Conservation (phyloP, 2,113 vertebrate species). For the Myrmecobius fasciatus region DNA sequence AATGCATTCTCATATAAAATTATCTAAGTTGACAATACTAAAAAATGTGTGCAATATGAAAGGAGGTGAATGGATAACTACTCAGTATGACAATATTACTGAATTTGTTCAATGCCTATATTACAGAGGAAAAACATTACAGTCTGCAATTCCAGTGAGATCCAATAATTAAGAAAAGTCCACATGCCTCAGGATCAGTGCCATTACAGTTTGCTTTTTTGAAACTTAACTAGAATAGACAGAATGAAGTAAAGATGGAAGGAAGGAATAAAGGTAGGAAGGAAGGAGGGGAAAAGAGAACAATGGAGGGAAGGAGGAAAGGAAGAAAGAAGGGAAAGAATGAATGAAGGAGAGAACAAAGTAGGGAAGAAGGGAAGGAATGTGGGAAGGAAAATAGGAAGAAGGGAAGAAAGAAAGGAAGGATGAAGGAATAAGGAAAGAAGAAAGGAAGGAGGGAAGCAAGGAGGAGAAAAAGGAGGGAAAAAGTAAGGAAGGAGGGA, state of each 20-base stretch:
- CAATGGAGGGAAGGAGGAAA: too few species aligned
- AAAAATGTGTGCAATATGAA: slow-evolving; percentile 69
- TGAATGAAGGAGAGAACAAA: too few species aligned
- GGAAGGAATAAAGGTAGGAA: too few species aligned
- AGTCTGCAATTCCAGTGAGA: slow-evolving; percentile 76
- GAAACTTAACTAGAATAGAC: not conserved
- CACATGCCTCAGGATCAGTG: slow-evolving; percentile 74
- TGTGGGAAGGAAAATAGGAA: too few species aligned
- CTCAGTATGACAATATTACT: slow-evolving; percentile 69
- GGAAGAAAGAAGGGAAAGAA: too few species aligned
- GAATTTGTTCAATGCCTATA: slow-evolving; percentile 78
- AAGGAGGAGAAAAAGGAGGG: too few species aligned
- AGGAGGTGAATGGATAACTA: slow-evolving; percentile 77
- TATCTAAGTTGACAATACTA: slow-evolving; percentile 68
- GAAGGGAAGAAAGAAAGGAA: too few species aligned
- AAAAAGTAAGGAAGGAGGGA: too few species aligned
- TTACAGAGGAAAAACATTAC: slow-evolving; percentile 78
- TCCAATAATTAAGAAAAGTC: slow-evolving; percentile 65
- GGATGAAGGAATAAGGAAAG: too few species aligned
- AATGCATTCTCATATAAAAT: slow-evolving; percentile 72
- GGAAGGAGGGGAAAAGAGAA: too few species aligned
- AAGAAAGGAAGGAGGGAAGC: too few species aligned
- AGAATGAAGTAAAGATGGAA: not conserved
- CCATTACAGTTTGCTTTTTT: slow-evolving; percentile 71
- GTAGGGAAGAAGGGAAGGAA: too few species aligned